These are phyloP conservation scores for Taphrorychus bicolor DNA, from an alignment of 2,888 invertebrate species.

Conservation along the genomic window DNA sequence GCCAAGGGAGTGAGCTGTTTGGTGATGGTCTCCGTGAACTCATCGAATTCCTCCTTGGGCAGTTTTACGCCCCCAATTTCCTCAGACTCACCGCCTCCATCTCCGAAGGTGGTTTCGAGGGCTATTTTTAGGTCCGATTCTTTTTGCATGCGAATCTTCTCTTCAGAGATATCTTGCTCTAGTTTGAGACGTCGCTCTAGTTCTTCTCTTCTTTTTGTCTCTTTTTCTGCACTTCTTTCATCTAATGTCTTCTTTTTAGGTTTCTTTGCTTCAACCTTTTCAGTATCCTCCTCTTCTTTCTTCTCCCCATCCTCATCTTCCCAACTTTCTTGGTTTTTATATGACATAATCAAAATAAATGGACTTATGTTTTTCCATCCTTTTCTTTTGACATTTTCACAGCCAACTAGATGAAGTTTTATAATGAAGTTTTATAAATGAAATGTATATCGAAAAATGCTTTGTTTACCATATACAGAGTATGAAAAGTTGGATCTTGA, in stretches of 20 bases:
- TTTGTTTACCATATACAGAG: too few species aligned
- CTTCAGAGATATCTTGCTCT: constrained; percentile 74
- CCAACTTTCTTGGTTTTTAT: constrained; percentile 98
- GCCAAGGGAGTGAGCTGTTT: constrained; percentile 70
- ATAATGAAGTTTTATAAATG: too few species aligned
- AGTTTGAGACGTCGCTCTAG: constrained; percentile 65
- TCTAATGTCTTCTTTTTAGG: constrained; percentile 75
- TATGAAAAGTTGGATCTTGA: too few species aligned
- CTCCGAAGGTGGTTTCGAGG: constrained; percentile 87
- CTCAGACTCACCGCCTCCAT: constrained; percentile 41
- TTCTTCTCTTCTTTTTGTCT: constrained; percentile 66
- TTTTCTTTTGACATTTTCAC: too few species aligned
- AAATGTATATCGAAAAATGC: too few species aligned
- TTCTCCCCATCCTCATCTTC: constrained; percentile 89
- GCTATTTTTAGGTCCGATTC: constrained; percentile 88
- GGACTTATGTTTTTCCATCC: too few species aligned
- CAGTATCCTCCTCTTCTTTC: constrained; percentile 66
- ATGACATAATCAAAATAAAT: too few species aligned
- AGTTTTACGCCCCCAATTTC: constrained; percentile 69
- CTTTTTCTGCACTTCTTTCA: constrained; percentile 88
- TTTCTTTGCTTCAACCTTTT: constrained; percentile 61
- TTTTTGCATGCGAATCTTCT: constrained; percentile 78
- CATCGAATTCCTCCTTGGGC: constrained; percentile 83
- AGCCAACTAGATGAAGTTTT: too few species aligned
- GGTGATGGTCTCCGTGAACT: constrained; percentile 75